Conservation (phyloP, 2,113 vertebrate genomes). For the Aepyceros melampus region DNA sequence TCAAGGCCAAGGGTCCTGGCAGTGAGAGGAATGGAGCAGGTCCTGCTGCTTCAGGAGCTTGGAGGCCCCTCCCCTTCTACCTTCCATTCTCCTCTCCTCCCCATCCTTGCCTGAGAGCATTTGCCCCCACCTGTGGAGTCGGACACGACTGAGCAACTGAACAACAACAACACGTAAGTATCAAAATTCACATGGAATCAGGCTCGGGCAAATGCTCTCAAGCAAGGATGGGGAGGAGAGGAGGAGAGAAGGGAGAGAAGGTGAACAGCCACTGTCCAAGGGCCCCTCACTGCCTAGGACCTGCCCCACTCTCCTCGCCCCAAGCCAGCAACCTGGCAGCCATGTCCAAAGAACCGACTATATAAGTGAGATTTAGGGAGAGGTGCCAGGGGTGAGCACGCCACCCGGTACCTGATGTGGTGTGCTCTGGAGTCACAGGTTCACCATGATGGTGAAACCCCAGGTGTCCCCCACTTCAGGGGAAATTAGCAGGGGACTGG, state of each 20-base stretch:
- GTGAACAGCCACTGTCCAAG: not conserved
- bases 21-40: not conserved
- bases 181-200: not conserved
- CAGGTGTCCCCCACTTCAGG: not conserved
- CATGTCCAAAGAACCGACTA: not conserved
- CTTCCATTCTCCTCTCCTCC: not conserved
- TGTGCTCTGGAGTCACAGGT: not conserved
- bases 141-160: not conserved
- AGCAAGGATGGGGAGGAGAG: not conserved
- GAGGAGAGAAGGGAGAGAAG: accelerated
- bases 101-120: not conserved
- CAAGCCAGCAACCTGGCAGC: not conserved
- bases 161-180: not conserved
- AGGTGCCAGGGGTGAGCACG: not conserved
- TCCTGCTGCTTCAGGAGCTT: not conserved
- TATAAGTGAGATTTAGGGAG: not conserved
- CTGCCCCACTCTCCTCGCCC: not conserved
- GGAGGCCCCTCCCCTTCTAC: not conserved
- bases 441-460: accelerated
- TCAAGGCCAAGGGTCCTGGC: not conserved
- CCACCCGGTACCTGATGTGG: accelerated
- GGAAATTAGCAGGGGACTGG: not conserved
- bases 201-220: not conserved
- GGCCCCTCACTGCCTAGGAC: not conserved
- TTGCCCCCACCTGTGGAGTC: accelerated